Base-by-base conservation (phyloP, 2,113 vertebrate species). In the Megaceryle maxima region DNA sequence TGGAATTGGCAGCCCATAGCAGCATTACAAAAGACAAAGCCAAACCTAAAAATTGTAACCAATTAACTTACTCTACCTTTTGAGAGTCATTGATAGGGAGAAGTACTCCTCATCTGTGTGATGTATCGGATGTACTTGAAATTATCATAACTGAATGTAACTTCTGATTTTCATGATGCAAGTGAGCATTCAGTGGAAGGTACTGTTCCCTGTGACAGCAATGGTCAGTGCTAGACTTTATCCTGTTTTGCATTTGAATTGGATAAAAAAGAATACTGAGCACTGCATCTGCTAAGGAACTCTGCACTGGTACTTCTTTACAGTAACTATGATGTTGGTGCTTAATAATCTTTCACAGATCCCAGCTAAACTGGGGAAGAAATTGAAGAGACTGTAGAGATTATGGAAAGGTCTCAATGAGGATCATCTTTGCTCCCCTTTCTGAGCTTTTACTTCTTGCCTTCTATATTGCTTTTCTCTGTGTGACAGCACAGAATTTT, bases 1-100 rank as follows among this genome's bases (percentile, higher is more conserved):
- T 75, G 75, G 68, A 92, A 72, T 76, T 93, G 90, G 83, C 94
- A 96, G 80, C 53, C 95, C 64, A 39, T 67, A 76, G 69, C 85
- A 75, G 29, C 0, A 0, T 87, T 94, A 68, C 35, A 84, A 64
- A 92, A 83, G 85, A 81, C 55, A 88, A 94, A 96, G n/a, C 37
- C 48, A 88, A 88, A 88, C 44, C 37, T 76, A 29, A 81, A 63
- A 83, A 37, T 70, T 78, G 64, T 86, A 86, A 48, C 60, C 56
- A 75, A 17, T 92, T 95, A 90, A 74, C 72, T 88, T 83, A 55
- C 20, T 74, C 59, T 80, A 33, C 70, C 60, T 94, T 59, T 41
- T 67, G 20, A 68, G 69, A 86, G 68, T 70, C 11, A 7, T 53
- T 62, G 90, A 26, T n/a, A 64, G 56, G 64, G 25, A 70, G 50